Conservation (phyloP, 2,797 vertebrate genomes). For the Chaetodon trifasciatus region DNA sequence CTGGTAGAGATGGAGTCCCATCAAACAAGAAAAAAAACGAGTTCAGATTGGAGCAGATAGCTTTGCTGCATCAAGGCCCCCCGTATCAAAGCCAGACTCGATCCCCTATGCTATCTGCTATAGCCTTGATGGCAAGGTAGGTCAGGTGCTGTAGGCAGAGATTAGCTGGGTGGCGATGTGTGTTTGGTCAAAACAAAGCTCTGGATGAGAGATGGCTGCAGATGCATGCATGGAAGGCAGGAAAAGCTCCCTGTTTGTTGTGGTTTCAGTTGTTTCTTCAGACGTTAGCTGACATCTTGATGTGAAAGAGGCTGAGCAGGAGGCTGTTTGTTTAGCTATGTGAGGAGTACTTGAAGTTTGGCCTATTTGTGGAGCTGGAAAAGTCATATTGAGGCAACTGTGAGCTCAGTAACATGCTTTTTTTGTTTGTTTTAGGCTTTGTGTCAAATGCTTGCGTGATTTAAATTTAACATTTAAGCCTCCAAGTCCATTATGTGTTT, state of each 20-base stretch:
- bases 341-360: slow-evolving; percentile 61
- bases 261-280: slow-evolving; percentile 42
- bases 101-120: slow-evolving; percentile 31
- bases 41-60: slow-evolving; percentile 57
- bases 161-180: slow-evolving; percentile 44
- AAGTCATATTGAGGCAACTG: slow-evolving; percentile 44
- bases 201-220: slow-evolving; percentile 44
- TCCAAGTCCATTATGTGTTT: slow-evolving; percentile 57
- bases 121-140: slow-evolving; percentile 32
- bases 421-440: slow-evolving; percentile 42
- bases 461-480: slow-evolving; percentile 63
- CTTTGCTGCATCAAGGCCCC: slow-evolving; percentile 41
- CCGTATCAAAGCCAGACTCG: slow-evolving; percentile 53
- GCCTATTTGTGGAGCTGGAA: slow-evolving; percentile 58
- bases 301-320: slow-evolving; percentile 36
- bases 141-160: slow-evolving; percentile 45
- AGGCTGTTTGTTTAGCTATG: slow-evolving; percentile 59
- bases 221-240: slow-evolving; percentile 36
- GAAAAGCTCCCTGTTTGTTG: slow-evolving; percentile 49
- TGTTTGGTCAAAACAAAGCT: slow-evolving; percentile 62
- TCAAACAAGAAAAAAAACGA: slow-evolving; percentile 42
- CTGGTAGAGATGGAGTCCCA: slow-evolving; percentile 44
- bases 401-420: slow-evolving; percentile 32
- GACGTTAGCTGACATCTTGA: slow-evolving; percentile 48
- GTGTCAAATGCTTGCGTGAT: slow-evolving; percentile 56